Percentiles rank a stretch among this genome's conserved stretches.
These are phyloP conservation scores for Notospermus geniculatus DNA, from an alignment of 1,140 invertebrate genomes.

Conservation along the genomic window DNA sequence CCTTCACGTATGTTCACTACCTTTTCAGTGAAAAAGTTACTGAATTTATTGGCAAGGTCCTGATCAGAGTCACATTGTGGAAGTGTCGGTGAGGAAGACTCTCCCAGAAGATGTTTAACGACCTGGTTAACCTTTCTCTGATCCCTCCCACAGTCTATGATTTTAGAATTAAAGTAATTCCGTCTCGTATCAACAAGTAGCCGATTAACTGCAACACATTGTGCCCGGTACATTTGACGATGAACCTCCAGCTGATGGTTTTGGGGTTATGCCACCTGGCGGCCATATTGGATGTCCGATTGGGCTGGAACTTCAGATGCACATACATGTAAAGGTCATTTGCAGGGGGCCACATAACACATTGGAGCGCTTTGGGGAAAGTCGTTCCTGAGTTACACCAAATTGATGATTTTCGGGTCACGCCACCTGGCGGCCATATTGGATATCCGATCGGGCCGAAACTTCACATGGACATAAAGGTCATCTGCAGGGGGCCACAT, in stretches of 20 bases:
- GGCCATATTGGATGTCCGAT: no score
- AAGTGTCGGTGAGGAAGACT: neutral
- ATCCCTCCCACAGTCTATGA: neutral
- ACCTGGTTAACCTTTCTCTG: neutral
- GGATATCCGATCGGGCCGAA: no score
- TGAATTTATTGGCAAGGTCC: neutral
- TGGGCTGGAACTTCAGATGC: no score
- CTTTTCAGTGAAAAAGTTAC: slow-evolving; percentile 1
- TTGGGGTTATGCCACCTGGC: no score
- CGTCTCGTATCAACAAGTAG: slow-evolving; percentile 7
- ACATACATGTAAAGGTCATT: no score
- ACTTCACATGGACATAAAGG: no score
- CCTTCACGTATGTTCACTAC: neutral
- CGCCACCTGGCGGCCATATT: no score
- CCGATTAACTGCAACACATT: neutral
- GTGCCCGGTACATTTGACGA: slow-evolving; percentile 5
- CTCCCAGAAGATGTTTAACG: slow-evolving; percentile 1
- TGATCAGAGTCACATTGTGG: neutral
- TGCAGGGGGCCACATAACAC: no score
- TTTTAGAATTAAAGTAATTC: neutral
- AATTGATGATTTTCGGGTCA: no score
- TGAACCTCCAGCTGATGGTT: slow-evolving; percentile 9
- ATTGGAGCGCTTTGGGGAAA: no score
- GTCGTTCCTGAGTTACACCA: no score
- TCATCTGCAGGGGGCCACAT: no score